Conservation (phyloP, 2,797 vertebrate species). For the Babyrousa celebensis region DNA sequence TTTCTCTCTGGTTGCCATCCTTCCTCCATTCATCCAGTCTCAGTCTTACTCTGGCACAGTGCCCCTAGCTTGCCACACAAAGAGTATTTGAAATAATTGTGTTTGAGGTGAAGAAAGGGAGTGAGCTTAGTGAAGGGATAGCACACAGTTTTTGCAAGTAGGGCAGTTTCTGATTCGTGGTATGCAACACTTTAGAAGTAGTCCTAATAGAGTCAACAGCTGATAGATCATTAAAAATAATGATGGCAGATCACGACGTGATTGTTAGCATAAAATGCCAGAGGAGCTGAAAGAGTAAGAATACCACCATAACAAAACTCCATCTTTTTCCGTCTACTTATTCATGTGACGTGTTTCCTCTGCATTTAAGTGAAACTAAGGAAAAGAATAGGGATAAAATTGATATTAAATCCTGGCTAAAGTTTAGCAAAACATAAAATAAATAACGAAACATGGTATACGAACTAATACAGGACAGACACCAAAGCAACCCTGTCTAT, state of each 20-base stretch:
- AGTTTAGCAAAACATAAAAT: neutral
- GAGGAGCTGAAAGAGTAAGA: conserved; percentile 1
- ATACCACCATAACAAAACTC: neutral
- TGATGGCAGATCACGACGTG: neutral
- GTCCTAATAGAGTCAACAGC: neutral
- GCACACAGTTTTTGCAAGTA: neutral
- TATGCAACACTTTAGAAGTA: conserved; percentile 7
- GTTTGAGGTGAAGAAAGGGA: neutral
- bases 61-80: neutral
- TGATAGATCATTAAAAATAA: conserved; percentile 67
- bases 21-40: neutral
- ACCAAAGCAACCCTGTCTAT: neutral
- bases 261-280: conserved; percentile 28
- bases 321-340: neutral
- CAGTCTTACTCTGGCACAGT: too few relatives aligned
- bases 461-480: neutral
- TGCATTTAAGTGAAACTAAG: conserved; percentile 35
- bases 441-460: neutral
- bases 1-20: neutral
- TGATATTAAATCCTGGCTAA: neutral
- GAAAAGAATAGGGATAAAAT: conserved; percentile 36
- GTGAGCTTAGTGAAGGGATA: neutral
- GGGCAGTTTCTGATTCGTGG: conserved; percentile 33
- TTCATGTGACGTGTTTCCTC: conserved; percentile 45
- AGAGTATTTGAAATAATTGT: neutral